phyloP scores from a whole-genome alignment of 2,797 vertebrate species.

The Synanceia verrucosa region DNA sequence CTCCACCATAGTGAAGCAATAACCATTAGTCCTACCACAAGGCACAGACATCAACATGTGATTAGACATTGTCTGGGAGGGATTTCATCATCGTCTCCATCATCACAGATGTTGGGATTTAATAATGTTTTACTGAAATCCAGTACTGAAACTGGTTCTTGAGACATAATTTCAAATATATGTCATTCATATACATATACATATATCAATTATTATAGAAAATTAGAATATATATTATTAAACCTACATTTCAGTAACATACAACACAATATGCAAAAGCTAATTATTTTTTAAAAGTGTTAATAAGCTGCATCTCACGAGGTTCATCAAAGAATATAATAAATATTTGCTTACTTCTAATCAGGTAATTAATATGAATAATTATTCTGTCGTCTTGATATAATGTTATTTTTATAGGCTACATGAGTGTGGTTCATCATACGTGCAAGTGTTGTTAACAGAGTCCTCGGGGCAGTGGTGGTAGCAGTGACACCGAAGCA shows the following conservation, averaged over 20 bases:
- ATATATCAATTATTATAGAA: not conserved
- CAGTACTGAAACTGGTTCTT: not conserved
- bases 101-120: not conserved
- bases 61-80: not conserved
- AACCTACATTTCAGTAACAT: not conserved
- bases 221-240: not conserved
- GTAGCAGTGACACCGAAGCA: slow-evolving; percentile 91
- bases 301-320: not conserved
- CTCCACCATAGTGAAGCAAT: slow-evolving; percentile 97
- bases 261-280: not conserved
- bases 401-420: not conserved
- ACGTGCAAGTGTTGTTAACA: slow-evolving; percentile 96
- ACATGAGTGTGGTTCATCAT: slow-evolving; percentile 24
- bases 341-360: slow-evolving; percentile 19
- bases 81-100: not conserved
- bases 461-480: slow-evolving; percentile 95
- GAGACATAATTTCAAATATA: not conserved
- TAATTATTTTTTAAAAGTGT: not conserved
- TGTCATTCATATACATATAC: not conserved
- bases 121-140: not conserved
- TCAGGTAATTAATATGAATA: slow-evolving; percentile 15
- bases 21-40: slow-evolving; percentile 90
- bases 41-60: slow-evolving; percentile 7
- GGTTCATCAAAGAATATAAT: slow-evolving; percentile 5
- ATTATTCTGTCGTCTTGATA: not conserved